Conservation (phyloP, 2,113 vertebrate genomes). For the Dasyurus viverrinus region DNA sequence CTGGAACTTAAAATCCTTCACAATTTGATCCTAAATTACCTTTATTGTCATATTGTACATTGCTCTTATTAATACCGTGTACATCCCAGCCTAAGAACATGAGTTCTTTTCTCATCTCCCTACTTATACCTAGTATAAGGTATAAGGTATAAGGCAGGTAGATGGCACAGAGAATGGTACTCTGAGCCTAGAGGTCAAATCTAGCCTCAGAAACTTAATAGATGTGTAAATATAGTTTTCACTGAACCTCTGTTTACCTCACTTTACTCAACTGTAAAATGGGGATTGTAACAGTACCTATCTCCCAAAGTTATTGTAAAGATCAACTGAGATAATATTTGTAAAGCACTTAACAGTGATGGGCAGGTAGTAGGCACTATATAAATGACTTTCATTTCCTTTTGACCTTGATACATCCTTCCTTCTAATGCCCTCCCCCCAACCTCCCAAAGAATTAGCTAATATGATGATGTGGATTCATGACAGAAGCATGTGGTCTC, state of each 20-base stretch:
- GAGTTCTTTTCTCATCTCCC: background rate
- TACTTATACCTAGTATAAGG: background rate
- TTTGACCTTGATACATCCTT: background rate
- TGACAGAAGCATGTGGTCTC: background rate
- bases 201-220: background rate
- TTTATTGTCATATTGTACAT: background rate
- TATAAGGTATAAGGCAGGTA: too few species aligned
- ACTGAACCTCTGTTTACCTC: background rate
- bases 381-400: background rate
- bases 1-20: background rate
- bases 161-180: too few species aligned
- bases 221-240: background rate
- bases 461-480: background rate
- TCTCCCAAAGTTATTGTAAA: background rate
- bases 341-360: background rate
- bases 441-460: background rate
- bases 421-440: too few species aligned
- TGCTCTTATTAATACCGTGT: background rate
- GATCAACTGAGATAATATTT: background rate
- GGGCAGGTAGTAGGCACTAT: background rate
- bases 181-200: background rate
- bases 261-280: background rate
- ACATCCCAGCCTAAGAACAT: background rate
- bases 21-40: background rate
- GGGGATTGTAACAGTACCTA: background rate